Evolutionary conservation across 2,113 vertebrate species (phyloP).

Genomic region (Alligator sinensis): DNA sequence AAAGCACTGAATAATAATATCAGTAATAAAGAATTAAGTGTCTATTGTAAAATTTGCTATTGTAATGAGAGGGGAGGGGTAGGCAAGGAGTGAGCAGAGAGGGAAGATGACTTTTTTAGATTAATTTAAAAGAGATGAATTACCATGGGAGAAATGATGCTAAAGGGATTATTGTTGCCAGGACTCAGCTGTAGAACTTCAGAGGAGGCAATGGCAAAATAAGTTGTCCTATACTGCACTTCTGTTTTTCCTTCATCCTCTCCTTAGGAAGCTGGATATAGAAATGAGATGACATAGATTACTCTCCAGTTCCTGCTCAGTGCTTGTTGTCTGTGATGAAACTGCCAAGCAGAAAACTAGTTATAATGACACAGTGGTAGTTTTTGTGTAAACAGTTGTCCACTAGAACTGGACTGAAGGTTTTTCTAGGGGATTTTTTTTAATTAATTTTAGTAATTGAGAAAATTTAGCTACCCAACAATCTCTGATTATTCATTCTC

Average conservation of each 20-base stretch:
- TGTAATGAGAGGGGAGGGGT: neutral
- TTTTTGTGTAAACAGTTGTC: neutral
- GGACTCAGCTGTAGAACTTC: neutral
- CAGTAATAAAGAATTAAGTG: neutral
- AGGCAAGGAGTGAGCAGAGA: neutral
- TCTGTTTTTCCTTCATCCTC: neutral
- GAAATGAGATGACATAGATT: neutral
- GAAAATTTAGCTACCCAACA: neutral
- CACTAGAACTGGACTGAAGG: neutral
- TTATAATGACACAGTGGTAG: neutral
- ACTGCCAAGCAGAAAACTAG: neutral
- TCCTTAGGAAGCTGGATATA: neutral
- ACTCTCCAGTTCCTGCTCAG: neutral
- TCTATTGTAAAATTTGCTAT: too few relatives aligned
- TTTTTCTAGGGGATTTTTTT: neutral
- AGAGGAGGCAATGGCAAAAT: neutral
- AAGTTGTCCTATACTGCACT: fast-evolving
- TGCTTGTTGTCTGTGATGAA: neutral
- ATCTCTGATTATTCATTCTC: slow-evolving; percentile 29
- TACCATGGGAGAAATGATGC: neutral
- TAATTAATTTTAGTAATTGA: neutral
- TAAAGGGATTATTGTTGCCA: neutral
- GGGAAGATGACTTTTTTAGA: neutral
- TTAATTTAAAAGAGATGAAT: neutral
- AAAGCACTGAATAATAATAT: neutral